Evolutionary conservation across 1,140 invertebrate species (phyloP).

Genomic region (Calycopis cecrops): DNA sequence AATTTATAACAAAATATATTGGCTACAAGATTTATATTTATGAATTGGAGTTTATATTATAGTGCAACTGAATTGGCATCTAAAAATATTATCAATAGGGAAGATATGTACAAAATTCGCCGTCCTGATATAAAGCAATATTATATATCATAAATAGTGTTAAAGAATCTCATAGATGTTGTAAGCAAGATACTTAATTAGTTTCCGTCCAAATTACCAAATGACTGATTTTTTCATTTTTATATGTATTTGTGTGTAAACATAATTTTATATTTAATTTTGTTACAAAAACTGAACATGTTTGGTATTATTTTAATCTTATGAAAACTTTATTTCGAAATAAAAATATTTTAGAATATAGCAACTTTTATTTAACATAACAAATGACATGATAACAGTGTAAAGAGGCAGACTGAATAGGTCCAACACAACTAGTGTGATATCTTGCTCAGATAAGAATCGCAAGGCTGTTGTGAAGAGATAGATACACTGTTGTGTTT

Average conservation of each 20-base stretch:
- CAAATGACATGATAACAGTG: too few species aligned
- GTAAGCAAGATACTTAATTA: slow-evolving; percentile 63
- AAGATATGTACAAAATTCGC: slow-evolving; percentile 37
- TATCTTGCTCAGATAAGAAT: too few species aligned
- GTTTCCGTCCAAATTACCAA: slow-evolving; percentile 70
- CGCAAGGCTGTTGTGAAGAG: too few species aligned
- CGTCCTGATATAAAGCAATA: slow-evolving; percentile 34
- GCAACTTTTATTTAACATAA: slow-evolving; percentile 7
- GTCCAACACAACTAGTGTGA: too few species aligned
- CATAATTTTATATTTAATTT: slow-evolving; percentile 34
- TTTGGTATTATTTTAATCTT: slow-evolving; percentile 35
- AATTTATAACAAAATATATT: too few species aligned
- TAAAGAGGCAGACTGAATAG: too few species aligned
- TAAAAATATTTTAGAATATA: slow-evolving; percentile 64
- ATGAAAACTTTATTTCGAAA: slow-evolving; percentile 41
- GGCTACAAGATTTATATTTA: too few species aligned
- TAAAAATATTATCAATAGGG: slow-evolving; percentile 6
- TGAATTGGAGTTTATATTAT: too few species aligned
- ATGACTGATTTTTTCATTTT: slow-evolving; percentile 62
- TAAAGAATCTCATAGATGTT: slow-evolving; percentile 46
- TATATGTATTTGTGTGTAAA: slow-evolving; percentile 47
- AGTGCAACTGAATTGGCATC: background rate
- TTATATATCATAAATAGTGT: slow-evolving; percentile 22
- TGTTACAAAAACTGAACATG: slow-evolving; percentile 41
- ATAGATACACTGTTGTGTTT: too few species aligned